These are phyloP conservation scores for Epiblema foenella DNA, from an alignment of 2,888 invertebrate genomes.

Conservation along the genomic window DNA sequence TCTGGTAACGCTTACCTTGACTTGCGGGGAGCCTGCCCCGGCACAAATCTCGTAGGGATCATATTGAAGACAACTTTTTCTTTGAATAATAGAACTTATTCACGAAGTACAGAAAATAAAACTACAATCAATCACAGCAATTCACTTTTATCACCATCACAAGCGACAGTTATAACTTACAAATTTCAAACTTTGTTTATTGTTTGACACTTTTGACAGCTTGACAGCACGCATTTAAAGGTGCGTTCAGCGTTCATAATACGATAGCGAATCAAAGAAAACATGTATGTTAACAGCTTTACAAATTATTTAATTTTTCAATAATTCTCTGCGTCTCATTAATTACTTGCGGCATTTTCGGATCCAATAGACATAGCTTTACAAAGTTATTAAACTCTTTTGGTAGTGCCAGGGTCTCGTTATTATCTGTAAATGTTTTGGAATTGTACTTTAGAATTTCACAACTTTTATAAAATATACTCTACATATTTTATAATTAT, in stretches of 20 bases:
- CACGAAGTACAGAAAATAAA: background rate
- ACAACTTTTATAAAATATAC: too few relatives aligned
- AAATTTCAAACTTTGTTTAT: constrained; percentile 19
- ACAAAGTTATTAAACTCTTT: constrained; percentile 61
- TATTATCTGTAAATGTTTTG: constrained; percentile 9
- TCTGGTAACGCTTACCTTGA: constrained; percentile 60
- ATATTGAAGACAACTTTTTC: constrained; percentile 49
- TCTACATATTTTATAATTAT: too few relatives aligned
- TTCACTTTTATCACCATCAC: background rate
- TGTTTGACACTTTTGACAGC: background rate
- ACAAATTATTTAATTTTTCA: constrained; percentile 47
- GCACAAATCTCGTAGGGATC: constrained; percentile 61
- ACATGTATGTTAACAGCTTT: background rate
- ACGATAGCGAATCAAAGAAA: background rate
- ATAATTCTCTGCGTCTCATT: constrained; percentile 64
- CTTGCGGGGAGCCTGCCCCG: constrained; percentile 64
- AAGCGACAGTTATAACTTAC: constrained; percentile 21
- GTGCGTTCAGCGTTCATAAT: constrained; percentile 21
- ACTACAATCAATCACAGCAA: background rate
- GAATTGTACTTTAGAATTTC: background rate
- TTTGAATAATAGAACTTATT: background rate
- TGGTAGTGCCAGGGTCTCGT: constrained; percentile 50
- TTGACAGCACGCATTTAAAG: constrained; percentile 11
- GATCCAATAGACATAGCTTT: constrained; percentile 71
- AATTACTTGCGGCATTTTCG: constrained; percentile 66